Base-by-base conservation (phyloP, 1,140 invertebrate species). In the Neomicropteryx cornuta region DNA sequence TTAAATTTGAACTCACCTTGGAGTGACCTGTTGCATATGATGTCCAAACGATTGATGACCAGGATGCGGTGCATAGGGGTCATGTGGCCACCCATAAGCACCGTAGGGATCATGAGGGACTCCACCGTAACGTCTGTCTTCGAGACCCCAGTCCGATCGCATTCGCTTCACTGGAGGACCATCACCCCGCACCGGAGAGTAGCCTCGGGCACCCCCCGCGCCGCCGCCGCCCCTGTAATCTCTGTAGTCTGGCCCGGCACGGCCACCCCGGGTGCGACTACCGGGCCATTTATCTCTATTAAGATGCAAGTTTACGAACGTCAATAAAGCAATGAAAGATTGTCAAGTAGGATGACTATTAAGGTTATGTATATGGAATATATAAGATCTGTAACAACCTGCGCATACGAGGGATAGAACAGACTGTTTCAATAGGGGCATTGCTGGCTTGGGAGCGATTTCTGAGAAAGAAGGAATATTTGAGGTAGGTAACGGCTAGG, bases 111-210 rank as follows among this genome's bases (percentile, higher is more conserved):
- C 64, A 56, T 67, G 66, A 4, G 58, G 59, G 52, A 65, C 60
- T 10, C 54, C 59, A 14, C 60, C 63, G 58, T 64, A 66, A 54
- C 66, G 56, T 41, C 63, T 46, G 14, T 68, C 65, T 31, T 68
- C 66, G 22, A 60, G 45, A 67, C 77, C 37, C 82, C 82, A 88
- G 27, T 89, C 85, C 5, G 73, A 66, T 18, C 87, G 67, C 59
- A 90, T 81, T 41, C 87, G 64, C 52, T 92, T 92, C 46, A 80
- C 73, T 1, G 83, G 81, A 3, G 85, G 86, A 42, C 88, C 83
- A 51, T 87, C 80, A 3, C 80, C 75, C 24, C 79, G 60, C 0
- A 76, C 73, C 0, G 87, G 85, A 38, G 84, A 88, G 48, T 87
- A 88, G 3, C 86, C 71, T 16, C 70, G 47, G 39, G 52, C 58